These are phyloP conservation scores for Gila robusta DNA, from an alignment of 2,797 vertebrate genomes.

Conservation along the genomic window DNA sequence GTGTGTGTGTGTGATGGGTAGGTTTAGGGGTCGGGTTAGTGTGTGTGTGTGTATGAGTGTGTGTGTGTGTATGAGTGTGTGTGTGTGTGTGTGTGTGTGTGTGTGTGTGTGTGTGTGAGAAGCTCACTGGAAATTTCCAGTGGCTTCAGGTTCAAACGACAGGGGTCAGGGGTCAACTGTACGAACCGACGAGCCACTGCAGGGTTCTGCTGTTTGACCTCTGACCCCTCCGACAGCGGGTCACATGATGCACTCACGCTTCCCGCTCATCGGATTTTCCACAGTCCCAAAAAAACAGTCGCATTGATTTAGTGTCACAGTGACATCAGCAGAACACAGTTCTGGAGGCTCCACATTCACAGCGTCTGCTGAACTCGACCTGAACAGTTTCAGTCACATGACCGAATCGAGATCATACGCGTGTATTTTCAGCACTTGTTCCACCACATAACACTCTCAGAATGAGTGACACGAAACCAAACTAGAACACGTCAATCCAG, in stretches of 20 bases:
- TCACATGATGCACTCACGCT: neutral
- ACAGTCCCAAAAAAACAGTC: neutral
- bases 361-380: too few species aligned
- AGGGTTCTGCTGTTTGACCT: neutral
- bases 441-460: neutral
- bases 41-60: too few species aligned
- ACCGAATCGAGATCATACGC: neutral
- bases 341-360: too few species aligned
- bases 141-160: conserved; percentile 61
- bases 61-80: too few species aligned
- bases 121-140: conserved; percentile 68
- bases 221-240: neutral
- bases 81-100: too few species aligned
- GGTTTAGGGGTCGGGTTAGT: too few species aligned
- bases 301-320: neutral
- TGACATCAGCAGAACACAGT: too few species aligned
- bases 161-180: conserved; percentile 5
- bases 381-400: neutral
- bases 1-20: too few species aligned
- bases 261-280: neutral
- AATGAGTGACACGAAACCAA: neutral
- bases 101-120: conserved; percentile 1
- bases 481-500: neutral
- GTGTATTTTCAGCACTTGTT: neutral
- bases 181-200: conserved; percentile 34